Percentiles rank a stretch among this genome's conserved stretches.
Conservation (phyloP, 2,113 vertebrate genomes). For the Macaca nemestrina region DNA sequence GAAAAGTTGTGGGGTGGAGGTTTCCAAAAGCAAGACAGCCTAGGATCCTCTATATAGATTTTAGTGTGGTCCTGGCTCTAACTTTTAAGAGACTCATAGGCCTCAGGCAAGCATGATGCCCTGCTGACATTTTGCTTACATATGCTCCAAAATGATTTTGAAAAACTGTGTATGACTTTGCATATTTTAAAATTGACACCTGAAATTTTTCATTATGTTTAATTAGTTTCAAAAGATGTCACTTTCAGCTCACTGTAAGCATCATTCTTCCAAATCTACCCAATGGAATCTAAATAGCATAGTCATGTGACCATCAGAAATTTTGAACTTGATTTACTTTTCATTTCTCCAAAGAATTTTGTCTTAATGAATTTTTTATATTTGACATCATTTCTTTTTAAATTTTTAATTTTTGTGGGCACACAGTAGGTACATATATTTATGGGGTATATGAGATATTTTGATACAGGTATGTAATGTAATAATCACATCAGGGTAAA, state of each 20-base stretch:
- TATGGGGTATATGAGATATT: no score
- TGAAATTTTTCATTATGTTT: constrained; percentile 16
- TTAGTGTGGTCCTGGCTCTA: background rate
- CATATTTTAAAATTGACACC: constrained; percentile 2
- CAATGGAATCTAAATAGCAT: background rate
- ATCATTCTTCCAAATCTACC: constrained; percentile 12
- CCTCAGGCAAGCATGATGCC: background rate
- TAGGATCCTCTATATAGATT: background rate
- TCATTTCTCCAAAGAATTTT: background rate
- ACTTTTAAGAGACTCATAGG: background rate
- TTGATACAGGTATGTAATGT: no score
- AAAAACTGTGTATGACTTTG: background rate
- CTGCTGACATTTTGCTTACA: background rate
- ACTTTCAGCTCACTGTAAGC: background rate
- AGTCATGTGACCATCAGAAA: background rate
- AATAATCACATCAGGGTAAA: no score
- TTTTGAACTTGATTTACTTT: constrained; percentile 16
- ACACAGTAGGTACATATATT: no score
- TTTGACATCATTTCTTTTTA: background rate
- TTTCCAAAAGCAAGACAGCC: background rate
- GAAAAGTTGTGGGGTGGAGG: background rate
- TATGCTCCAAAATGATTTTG: background rate
- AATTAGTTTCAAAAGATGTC: background rate
- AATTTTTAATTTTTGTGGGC: no score
- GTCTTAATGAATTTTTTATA: background rate